Conservation (phyloP, 2,888 invertebrate species). For the Encarsia formosa region DNA sequence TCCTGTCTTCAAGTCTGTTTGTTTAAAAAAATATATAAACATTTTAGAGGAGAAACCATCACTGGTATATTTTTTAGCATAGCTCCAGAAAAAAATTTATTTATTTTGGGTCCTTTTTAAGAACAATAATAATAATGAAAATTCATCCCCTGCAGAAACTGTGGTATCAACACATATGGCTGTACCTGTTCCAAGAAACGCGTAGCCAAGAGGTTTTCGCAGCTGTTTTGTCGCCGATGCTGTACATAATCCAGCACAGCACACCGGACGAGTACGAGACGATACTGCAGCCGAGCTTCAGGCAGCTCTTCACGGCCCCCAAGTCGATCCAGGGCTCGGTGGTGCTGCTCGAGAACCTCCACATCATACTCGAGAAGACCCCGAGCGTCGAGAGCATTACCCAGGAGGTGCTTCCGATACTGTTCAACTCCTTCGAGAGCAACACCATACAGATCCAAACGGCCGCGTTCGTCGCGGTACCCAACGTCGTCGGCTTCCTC, state of each 20-base stretch:
- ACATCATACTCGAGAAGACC: slow-evolving; percentile 83
- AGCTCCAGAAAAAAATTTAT: too few species aligned
- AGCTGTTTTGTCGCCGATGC: slow-evolving; percentile 77
- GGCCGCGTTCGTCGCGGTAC: slow-evolving; percentile 82
- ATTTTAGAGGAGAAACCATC: too few species aligned
- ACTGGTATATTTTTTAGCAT: too few species aligned
- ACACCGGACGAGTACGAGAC: slow-evolving; percentile 74
- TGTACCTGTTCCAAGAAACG: slow-evolving; percentile 80
- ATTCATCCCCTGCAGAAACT: slow-evolving; percentile 93
- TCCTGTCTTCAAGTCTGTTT: too few species aligned
- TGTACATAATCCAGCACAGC: slow-evolving; percentile 77
- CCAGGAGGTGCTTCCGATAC: slow-evolving; percentile 78
- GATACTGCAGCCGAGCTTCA: slow-evolving; percentile 78
- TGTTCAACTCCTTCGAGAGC: slow-evolving; percentile 84
- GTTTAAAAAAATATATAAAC: too few species aligned
- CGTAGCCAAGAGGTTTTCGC: slow-evolving; percentile 81
- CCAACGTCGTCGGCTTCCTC: slow-evolving; percentile 78
- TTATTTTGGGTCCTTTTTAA: too few species aligned
- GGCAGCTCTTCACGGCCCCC: slow-evolving; percentile 73
- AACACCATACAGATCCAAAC: slow-evolving; percentile 88
- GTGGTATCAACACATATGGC: slow-evolving; percentile 93
- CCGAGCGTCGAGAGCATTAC: slow-evolving; percentile 69
- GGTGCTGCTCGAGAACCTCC: slow-evolving; percentile 83
- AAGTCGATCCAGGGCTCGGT: slow-evolving; percentile 83
- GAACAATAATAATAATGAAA: too few species aligned